Base-by-base conservation (phyloP, 2,797 vertebrate species). In the Cuniculus paca region DNA sequence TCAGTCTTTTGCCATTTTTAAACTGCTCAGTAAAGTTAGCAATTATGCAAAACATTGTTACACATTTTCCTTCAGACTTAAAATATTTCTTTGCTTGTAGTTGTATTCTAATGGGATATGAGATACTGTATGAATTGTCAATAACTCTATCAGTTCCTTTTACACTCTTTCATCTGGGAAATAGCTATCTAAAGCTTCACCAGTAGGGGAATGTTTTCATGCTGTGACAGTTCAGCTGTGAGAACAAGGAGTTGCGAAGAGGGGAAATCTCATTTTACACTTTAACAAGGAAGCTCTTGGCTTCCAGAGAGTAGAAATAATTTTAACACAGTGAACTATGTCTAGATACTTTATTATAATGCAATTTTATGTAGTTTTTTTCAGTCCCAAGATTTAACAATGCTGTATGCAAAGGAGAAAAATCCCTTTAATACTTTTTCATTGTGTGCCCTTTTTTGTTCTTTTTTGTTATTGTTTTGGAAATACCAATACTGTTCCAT, bases 11-110 rank as follows among this genome's bases (percentile, higher is more conserved):
- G 97, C 96, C 94, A 96, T 97, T 97, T 98, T 96, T 96, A 91
- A 94, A 95, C 97, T 98, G 95, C 96, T 94, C 91, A 95, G 74
- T 97, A 97, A 97, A 98, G 97, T 98, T 97, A 98, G 45, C 90
- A 98, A 90, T 97, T 88, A 93, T 98, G 97, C 98, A 98, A 98
- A 98, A 98, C 98, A 98, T 98, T 98, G 98, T 98, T 98, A 95
- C 95, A 91, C 81, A 5, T 97, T 91, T 98, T 97, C 97, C 92
- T 93, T 98, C 82, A 97, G 98, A 98, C 90, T 94, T 97, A 98
- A 96, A 97, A 80, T 90, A 91, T 81, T 95, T 98, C 94, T 97
- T 91, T 97, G 91, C 97, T 92, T 97, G 56, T 95, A 19, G 91
- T 80, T 97, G 24, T 97, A 1, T 81, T 94, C 85, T 98, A 98